These are phyloP conservation scores for Eilema caniola DNA, from an alignment of 2,888 invertebrate species.

Conservation along the genomic window DNA sequence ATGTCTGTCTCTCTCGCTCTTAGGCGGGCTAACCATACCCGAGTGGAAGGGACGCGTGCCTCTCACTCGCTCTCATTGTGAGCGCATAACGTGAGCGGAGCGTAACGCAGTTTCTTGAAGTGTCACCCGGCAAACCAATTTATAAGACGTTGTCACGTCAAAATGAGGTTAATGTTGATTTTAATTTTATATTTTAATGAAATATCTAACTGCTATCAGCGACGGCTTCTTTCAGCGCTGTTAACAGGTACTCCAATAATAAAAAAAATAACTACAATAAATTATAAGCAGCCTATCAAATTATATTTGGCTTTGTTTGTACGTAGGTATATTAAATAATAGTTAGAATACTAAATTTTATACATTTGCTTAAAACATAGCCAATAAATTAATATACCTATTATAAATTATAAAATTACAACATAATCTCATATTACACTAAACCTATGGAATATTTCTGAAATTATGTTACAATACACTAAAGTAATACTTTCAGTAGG, in stretches of 20 bases:
- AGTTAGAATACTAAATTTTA: constrained; percentile 14
- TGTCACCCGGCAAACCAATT: too few species aligned
- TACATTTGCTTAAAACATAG: constrained; percentile 26
- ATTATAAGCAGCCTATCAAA: constrained; percentile 39
- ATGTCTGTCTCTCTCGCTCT: too few species aligned
- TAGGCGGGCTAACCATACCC: too few species aligned
- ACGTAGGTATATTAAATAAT: constrained; percentile 24
- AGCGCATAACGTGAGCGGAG: too few species aligned
- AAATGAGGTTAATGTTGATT: too few species aligned
- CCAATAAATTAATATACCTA: constrained; percentile 25
- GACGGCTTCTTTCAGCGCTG: constrained; percentile 25
- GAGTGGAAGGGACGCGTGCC: too few species aligned
- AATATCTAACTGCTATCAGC: not conserved
- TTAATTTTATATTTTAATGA: not conserved
- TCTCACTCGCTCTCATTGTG: too few species aligned
- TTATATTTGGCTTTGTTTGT: constrained; percentile 47
- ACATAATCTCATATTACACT: constrained; percentile 66
- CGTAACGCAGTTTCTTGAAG: too few species aligned
- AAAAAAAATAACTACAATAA: not conserved
- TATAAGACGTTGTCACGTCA: too few species aligned
- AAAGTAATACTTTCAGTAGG: constrained; percentile 83
- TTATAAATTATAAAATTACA: constrained; percentile 52
- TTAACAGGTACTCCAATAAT: constrained; percentile 22
- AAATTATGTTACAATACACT: constrained; percentile 75
- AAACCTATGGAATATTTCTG: constrained; percentile 81